A percentile compares a stretch with the other conserved stretches of the same genome.
phyloP scores from a whole-genome alignment of 1,140 invertebrate species.

The Orussus abietinus region DNA sequence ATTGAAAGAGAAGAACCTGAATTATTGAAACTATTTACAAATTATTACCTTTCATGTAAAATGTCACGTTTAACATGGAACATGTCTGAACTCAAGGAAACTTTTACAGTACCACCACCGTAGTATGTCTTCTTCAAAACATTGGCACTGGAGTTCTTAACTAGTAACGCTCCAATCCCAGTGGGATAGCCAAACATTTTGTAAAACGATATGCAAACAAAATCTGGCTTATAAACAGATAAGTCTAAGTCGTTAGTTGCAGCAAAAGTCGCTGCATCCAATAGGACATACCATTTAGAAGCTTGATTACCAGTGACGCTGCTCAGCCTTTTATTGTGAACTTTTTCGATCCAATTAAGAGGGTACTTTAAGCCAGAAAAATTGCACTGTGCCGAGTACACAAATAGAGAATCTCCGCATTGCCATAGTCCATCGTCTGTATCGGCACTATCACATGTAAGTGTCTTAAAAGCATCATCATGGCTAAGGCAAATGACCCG shows the following conservation, averaged over 20 bases:
- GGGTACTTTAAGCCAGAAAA: constrained; percentile 91
- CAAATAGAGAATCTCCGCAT: constrained; percentile 67
- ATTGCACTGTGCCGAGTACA: constrained; percentile 90
- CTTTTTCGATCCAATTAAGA: constrained; percentile 64
- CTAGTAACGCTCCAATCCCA: constrained; percentile 83
- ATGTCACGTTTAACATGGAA: constrained; percentile 65
- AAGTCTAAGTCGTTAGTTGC: constrained; percentile 80
- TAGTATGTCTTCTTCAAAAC: constrained; percentile 76
- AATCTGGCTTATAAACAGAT: constrained; percentile 72
- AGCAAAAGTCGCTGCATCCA: constrained; percentile 84
- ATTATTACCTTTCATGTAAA: constrained; percentile 67
- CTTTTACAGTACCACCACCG: constrained; percentile 88
- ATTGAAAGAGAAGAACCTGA: not conserved
- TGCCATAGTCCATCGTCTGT: constrained; percentile 23
- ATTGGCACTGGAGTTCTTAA: constrained; percentile 64
- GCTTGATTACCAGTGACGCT: constrained; percentile 32
- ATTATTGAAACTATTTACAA: constrained; percentile 7
- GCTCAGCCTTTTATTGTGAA: constrained; percentile 63
- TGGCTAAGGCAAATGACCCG: constrained; percentile 55
- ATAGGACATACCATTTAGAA: constrained; percentile 69
- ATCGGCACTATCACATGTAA: too few relatives aligned
- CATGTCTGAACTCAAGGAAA: constrained; percentile 67
- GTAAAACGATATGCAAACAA: constrained; percentile 91
- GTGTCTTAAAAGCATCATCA: constrained; percentile 52
- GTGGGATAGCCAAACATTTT: constrained; percentile 98